Base-by-base conservation (phyloP, 2,888 invertebrate species). In the Parnassius apollo region DNA sequence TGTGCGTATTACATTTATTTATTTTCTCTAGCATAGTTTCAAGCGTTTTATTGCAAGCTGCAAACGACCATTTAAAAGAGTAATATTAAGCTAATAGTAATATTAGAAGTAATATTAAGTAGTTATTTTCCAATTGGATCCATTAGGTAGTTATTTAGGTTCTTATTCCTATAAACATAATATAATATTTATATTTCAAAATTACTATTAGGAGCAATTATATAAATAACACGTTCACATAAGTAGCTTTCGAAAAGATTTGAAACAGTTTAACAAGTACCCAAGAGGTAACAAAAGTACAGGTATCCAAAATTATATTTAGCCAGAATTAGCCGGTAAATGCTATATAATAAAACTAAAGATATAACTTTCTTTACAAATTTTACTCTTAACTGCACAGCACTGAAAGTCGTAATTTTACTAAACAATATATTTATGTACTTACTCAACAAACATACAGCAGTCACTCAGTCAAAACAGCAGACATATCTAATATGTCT, bases 1-100 rank as follows among this genome's bases (percentile, higher is more conserved):
- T 46, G 61, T 61, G 61, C 46, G 12, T 4, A 18, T 60, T 46
- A 18, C 22, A 13, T 51, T 25, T n/a, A 7, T 35, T 35, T 12
- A 48, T 42, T 7, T 13, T 51, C 25, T 57, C 25, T 57, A 61
- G 61, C 61, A n/a, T 46, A 45, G 35, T n/a, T 46, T 11, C 22
- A 62, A 51, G 51, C 52, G 13, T 58, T 51, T n/a, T 42, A 12
- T 50, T 18, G 22, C 44, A 58, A 58, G 58, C 58, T 51, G 51
- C 51, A 22, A 9, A 44, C 8, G 45, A 22, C 22, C 10, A 22
- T 18, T 18, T 18, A 54, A 42, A 54, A 10, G 44, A 45, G 55
- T 45, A 18, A 18, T 18, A 18, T 18, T 18, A 18, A 18, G 18
- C 18, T 18, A 18, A 18, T 18, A 18, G 18, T 18, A 18, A 18